Percentiles rank a stretch among this genome's conserved stretches.
These are phyloP conservation scores for Drosophila takahashii DNA, from an alignment of 1,140 invertebrate species.

Conservation along the genomic window DNA sequence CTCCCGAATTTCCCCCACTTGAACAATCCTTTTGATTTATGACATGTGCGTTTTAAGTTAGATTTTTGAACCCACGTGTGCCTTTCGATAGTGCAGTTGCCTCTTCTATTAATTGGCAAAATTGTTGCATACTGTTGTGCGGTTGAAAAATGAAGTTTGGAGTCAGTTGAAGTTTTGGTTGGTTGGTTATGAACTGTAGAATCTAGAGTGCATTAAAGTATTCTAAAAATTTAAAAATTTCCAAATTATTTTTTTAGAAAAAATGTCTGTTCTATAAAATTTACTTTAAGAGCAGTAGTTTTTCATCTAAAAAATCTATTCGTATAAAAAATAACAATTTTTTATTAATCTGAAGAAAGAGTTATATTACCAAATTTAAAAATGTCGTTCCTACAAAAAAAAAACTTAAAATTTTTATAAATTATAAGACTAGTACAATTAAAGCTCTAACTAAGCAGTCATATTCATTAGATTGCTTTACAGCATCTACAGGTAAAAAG, in stretches of 20 bases:
- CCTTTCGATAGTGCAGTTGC: constrained; percentile 39
- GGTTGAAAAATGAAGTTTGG: too few relatives aligned
- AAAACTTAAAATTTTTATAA: not conserved
- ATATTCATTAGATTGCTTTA: not conserved
- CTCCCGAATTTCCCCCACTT: constrained; percentile 3
- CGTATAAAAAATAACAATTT: too few relatives aligned
- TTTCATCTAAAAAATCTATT: not conserved
- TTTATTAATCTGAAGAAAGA: too few relatives aligned
- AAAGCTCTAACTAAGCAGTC: not conserved
- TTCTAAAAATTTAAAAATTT: not conserved
- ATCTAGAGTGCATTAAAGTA: too few relatives aligned
- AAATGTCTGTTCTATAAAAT: too few relatives aligned
- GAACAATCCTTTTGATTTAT: constrained; percentile 76
- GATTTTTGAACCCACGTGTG: constrained; percentile 45
- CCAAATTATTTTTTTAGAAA: not conserved
- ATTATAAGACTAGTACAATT: not conserved
- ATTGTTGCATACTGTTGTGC: constrained; percentile 30
- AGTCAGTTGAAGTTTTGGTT: not conserved
- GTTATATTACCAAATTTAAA: too few relatives aligned
- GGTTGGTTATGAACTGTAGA: too few relatives aligned
- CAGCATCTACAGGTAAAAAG: not conserved
- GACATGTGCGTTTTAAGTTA: constrained; percentile 77
- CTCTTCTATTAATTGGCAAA: constrained; percentile 40
- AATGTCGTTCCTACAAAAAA: too few relatives aligned
- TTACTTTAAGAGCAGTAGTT: too few relatives aligned